phyloP scores from a whole-genome alignment of 1,140 invertebrate genomes.

The Anoplophora glabripennis region DNA sequence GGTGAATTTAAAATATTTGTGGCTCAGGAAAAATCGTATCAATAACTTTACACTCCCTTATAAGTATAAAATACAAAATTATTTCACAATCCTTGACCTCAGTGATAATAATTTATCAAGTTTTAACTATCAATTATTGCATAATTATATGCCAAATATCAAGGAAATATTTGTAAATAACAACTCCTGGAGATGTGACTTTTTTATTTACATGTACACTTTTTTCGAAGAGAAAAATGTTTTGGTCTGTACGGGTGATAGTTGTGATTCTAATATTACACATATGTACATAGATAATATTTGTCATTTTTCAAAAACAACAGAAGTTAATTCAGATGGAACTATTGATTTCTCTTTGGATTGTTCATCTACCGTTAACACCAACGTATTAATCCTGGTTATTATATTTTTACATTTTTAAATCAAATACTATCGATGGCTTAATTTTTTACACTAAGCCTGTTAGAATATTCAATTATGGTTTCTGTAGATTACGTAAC shows the following conservation, averaged over 20 bases:
- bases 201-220: slow-evolving; percentile 37
- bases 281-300: slow-evolving; percentile 26
- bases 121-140: slow-evolving; percentile 35
- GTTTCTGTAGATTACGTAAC: too few relatives aligned
- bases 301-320: slow-evolving; percentile 20
- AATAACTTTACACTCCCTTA: slow-evolving; percentile 32
- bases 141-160: slow-evolving; percentile 39
- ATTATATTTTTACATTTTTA: too few relatives aligned
- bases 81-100: slow-evolving; percentile 34
- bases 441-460: too few relatives aligned
- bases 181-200: slow-evolving; percentile 39
- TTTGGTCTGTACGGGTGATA: slow-evolving; percentile 29
- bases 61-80: slow-evolving; percentile 34
- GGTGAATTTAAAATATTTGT: slow-evolving; percentile 36
- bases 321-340: background rate
- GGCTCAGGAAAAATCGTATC: slow-evolving; percentile 40
- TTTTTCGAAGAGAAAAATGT: slow-evolving; percentile 34
- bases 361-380: too few relatives aligned
- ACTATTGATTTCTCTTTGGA: too few relatives aligned
- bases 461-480: too few relatives aligned
- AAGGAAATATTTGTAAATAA: slow-evolving; percentile 36
- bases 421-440: too few relatives aligned
- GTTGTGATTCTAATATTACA: slow-evolving; percentile 33
- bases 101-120: slow-evolving; percentile 35
- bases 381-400: too few relatives aligned